Conservation (phyloP, 2,113 vertebrate species). For the Myrmecophaga tridactyla region DNA sequence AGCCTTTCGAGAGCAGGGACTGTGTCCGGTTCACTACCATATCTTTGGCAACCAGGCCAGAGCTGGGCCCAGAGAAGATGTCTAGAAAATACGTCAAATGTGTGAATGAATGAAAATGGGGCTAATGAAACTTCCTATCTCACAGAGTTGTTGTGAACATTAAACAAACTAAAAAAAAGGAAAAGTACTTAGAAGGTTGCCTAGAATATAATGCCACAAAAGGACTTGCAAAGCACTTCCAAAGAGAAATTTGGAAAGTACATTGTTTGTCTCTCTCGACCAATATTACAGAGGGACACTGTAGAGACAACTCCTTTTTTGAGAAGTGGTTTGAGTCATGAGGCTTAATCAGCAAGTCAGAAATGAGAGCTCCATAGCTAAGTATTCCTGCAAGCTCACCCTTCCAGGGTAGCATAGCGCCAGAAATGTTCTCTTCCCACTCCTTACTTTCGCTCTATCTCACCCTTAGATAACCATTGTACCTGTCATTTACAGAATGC, state of each 20-base stretch:
- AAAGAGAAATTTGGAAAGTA: not conserved
- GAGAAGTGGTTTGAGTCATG: not conserved
- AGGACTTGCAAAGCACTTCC: too few relatives aligned
- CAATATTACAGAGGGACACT: not conserved
- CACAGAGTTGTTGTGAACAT: not conserved
- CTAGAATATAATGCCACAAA: not conserved
- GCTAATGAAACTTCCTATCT: not conserved
- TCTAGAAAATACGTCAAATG: not conserved
- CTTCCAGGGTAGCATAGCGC: not conserved
- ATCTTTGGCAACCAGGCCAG: not conserved
- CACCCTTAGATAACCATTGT: not conserved
- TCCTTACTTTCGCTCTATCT: accelerated
- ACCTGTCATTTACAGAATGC: not conserved
- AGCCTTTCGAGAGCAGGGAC: not conserved
- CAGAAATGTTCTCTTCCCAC: not conserved
- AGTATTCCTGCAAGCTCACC: not conserved
- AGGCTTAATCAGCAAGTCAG: not conserved
- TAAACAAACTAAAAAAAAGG: not conserved
- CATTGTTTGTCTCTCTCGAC: not conserved
- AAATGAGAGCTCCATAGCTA: not conserved
- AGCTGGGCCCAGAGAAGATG: not conserved
- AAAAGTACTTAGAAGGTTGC: not conserved
- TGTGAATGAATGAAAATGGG: not conserved
- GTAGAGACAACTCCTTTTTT: not conserved
- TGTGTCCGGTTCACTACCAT: not conserved